phyloP scores from a whole-genome alignment of 2,113 vertebrate species.

The Saguinus midas region DNA sequence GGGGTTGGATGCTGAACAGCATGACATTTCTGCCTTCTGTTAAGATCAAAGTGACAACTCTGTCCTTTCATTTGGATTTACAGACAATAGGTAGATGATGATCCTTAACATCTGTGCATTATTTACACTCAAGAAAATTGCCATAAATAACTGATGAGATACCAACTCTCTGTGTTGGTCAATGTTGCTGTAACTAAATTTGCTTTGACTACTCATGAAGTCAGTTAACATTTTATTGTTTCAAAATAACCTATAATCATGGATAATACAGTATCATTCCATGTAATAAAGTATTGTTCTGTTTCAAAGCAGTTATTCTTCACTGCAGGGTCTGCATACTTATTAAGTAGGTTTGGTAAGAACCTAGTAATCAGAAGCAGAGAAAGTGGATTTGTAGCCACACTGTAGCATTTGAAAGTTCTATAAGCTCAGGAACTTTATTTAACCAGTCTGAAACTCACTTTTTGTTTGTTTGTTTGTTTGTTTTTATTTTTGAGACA shows the following conservation, averaged over 20 bases:
- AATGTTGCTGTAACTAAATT: background rate
- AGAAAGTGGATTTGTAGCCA: background rate
- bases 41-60: conserved; percentile 69
- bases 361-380: background rate
- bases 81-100: conserved; percentile 28
- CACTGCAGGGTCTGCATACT: fast-evolving
- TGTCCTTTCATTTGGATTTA: conserved; percentile 55
- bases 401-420: background rate
- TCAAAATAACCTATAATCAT: background rate
- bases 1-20: background rate
- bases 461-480: no score
- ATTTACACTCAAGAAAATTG: conserved; percentile 40
- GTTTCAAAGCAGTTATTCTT: background rate
- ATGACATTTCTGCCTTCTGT: conserved; percentile 57
- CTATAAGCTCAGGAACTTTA: background rate
- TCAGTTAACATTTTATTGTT: background rate
- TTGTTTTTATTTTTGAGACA: no score
- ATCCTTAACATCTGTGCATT: conserved; percentile 55
- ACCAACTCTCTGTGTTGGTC: background rate
- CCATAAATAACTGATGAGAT: conserved; percentile 3
- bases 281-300: background rate
- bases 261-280: background rate
- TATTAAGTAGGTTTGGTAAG: background rate
- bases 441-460: background rate
- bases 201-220: background rate